Evolutionary conservation across 2,113 vertebrate species (phyloP).

Genomic region (Notarius quadriscutis): DNA sequence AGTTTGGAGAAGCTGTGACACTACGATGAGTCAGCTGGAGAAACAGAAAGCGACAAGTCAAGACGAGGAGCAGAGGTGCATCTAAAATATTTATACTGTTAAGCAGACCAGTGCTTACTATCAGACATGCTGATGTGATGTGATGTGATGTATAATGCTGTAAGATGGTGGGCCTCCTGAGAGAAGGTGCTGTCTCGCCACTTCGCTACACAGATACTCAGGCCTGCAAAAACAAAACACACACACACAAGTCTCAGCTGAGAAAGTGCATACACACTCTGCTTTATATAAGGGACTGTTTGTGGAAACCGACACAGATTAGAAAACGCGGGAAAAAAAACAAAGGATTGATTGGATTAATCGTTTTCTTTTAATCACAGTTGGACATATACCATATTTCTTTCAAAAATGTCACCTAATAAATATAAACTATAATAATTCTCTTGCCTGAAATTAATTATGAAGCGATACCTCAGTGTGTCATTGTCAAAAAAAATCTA

Average conservation of each 20-base stretch:
- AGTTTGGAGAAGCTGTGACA: slow-evolving; percentile 18
- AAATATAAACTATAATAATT: neutral
- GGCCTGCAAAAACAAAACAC: neutral
- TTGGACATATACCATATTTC: neutral
- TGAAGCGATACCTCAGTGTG: neutral
- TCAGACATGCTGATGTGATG: slow-evolving; percentile 45
- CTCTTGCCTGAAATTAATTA: neutral
- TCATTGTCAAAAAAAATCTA: neutral
- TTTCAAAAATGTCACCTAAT: neutral
- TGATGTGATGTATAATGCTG: slow-evolving; percentile 42
- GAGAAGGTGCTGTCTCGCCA: slow-evolving; percentile 8
- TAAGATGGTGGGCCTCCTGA: slow-evolving; percentile 23
- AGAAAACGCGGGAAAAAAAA: neutral
- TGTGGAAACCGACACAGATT: neutral
- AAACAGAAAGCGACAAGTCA: slow-evolving; percentile 54
- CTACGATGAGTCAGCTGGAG: slow-evolving; percentile 26
- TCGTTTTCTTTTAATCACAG: neutral
- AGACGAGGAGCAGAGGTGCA: slow-evolving; percentile 28
- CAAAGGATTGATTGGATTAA: neutral
- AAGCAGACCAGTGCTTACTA: slow-evolving; percentile 46
- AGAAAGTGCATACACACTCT: neutral
- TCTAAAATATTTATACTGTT: slow-evolving; percentile 59
- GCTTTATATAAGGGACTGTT: neutral
- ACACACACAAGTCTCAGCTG: neutral
- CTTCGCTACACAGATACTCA: neutral